Percentiles rank a stretch among this genome's conserved stretches.
These are phyloP conservation scores for Raja brachyura DNA, from an alignment of 2,113 vertebrate genomes.

Conservation along the genomic window DNA sequence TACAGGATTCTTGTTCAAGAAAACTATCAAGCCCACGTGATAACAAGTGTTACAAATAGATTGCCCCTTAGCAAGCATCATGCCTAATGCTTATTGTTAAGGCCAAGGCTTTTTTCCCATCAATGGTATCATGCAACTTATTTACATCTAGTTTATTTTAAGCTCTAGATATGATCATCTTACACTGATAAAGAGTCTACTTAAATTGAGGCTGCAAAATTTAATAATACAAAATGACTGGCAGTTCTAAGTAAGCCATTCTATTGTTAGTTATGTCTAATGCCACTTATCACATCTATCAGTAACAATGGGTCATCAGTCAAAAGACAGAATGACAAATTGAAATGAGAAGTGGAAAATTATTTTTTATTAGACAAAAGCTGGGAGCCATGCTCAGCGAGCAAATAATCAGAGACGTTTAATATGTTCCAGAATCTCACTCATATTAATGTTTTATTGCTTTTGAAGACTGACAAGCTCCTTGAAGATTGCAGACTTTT, in stretches of 20 bases:
- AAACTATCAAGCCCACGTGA: neutral
- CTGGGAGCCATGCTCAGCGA: conserved; percentile 46
- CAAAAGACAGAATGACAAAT: conserved; percentile 34
- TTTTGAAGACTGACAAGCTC: conserved; percentile 42
- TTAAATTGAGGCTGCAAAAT: neutral
- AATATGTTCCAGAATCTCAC: conserved; percentile 43
- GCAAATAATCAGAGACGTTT: conserved; percentile 43
- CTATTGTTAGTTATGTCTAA: conserved; percentile 42
- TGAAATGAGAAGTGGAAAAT: conserved; percentile 45
- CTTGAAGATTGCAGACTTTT: conserved; percentile 36
- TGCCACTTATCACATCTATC: conserved; percentile 42
- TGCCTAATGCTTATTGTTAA: neutral
- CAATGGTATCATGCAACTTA: neutral
- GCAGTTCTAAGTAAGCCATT: neutral
- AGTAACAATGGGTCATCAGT: conserved; percentile 37
- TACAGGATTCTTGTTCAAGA: neutral
- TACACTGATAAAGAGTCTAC: neutral
- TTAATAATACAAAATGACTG: neutral
- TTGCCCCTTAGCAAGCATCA: neutral
- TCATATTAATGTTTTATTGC: conserved; percentile 40
- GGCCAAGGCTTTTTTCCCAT: neutral
- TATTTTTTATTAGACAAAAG: conserved; percentile 54
- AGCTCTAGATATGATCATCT: neutral
- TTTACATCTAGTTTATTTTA: conserved; percentile 13
- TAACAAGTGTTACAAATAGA: neutral